Evolutionary conservation across 2,797 vertebrate species (phyloP).

Genomic region (Periophthalmus magnuspinnatus): DNA sequence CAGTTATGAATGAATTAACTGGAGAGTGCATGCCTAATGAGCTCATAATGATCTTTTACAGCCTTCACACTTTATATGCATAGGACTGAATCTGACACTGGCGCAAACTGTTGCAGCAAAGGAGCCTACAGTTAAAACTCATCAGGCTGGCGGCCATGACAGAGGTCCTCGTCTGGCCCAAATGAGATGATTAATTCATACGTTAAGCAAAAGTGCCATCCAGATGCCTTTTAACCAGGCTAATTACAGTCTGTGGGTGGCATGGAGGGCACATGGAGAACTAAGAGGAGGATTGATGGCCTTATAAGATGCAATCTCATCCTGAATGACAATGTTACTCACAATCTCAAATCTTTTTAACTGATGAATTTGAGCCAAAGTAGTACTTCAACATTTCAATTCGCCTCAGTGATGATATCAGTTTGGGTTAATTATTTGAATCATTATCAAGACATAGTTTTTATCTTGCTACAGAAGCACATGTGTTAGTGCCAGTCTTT

Average conservation of each 20-base stretch:
- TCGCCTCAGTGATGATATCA: background rate
- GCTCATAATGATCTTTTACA: conserved; percentile 27
- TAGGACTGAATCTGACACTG: conserved; percentile 10
- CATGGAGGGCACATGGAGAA: conserved; percentile 30
- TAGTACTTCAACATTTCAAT: background rate
- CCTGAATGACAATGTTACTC: conserved; percentile 4
- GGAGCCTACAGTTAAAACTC: conserved; percentile 47
- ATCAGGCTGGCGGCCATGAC: conserved; percentile 40
- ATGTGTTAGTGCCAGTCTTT: background rate
- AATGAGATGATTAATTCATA: conserved; percentile 67
- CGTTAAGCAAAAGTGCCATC: conserved; percentile 43
- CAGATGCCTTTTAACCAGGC: conserved; percentile 53
- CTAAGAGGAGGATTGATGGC: conserved; percentile 46
- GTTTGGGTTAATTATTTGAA: background rate
- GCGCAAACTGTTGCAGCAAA: conserved; percentile 16
- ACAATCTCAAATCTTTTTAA: background rate
- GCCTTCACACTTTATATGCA: conserved; percentile 16
- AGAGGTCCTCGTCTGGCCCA: conserved; percentile 44
- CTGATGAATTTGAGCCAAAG: conserved; percentile 5
- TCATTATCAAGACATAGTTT: background rate
- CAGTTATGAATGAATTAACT: background rate
- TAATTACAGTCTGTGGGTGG: conserved; percentile 68
- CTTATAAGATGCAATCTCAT: conserved; percentile 24
- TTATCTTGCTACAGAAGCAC: background rate
- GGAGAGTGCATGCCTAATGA: background rate